These are phyloP conservation scores for Orthonyx spaldingii DNA, from an alignment of 2,113 vertebrate species.

Conservation along the genomic window DNA sequence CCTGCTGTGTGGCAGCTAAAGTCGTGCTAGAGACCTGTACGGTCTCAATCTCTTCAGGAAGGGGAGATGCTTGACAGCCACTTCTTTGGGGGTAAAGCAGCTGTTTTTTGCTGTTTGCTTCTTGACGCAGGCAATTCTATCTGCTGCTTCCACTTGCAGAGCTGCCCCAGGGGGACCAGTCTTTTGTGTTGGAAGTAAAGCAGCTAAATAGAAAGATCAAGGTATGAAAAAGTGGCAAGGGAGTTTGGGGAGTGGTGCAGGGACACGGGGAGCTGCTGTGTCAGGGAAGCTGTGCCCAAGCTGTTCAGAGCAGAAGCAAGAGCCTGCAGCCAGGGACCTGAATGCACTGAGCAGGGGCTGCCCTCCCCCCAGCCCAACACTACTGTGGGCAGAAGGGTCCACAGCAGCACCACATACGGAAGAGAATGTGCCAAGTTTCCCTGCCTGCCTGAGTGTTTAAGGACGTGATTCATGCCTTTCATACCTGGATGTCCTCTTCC, in stretches of 20 bases:
- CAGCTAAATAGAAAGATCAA: background rate
- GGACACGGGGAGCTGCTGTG: background rate
- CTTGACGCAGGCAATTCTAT: background rate
- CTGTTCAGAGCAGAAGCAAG: background rate
- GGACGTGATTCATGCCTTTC: background rate
- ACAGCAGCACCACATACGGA: accelerated
- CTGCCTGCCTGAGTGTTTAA: background rate
- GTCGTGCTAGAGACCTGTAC: background rate
- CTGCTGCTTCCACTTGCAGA: background rate
- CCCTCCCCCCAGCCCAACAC: no score
- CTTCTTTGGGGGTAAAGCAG: background rate
- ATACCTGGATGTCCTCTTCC: background rate
- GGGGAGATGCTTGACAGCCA: background rate
- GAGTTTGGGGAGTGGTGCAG: background rate
- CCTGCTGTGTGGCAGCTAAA: background rate
- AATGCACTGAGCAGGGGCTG: background rate
- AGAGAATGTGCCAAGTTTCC: background rate
- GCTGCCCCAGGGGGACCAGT: background rate
- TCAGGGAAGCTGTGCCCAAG: background rate
- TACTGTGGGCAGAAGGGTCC: accelerated
- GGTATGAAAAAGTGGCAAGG: background rate
- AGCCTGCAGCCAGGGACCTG: accelerated
- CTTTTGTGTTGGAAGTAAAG: background rate
- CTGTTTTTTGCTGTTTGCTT: background rate
- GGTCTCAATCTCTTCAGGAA: accelerated